phyloP scores from a whole-genome alignment of 1,140 invertebrate species.

The Drosophila sp. region DNA sequence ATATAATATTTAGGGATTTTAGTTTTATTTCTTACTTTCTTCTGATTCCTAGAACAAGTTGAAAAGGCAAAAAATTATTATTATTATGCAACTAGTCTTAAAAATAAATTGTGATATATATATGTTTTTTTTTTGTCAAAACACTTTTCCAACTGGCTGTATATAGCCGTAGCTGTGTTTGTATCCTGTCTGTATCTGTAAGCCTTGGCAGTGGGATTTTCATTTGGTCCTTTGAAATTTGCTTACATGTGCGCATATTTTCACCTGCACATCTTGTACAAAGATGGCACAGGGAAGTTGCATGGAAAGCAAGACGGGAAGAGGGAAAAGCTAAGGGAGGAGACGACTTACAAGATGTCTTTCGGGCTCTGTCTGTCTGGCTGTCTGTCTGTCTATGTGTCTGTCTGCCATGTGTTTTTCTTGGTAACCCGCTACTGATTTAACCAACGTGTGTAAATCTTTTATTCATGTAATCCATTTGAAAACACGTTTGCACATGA shows the following conservation, averaged over 20 bases:
- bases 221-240: slow-evolving; percentile 66
- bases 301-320: neutral
- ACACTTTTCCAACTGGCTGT: neutral
- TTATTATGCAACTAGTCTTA: no score
- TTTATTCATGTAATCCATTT: slow-evolving; percentile 84
- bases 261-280: slow-evolving; percentile 67
- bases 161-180: slow-evolving; percentile 12
- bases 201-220: slow-evolving; percentile 53
- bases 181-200: slow-evolving; percentile 22
- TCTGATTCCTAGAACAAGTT: no score
- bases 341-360: slow-evolving; percentile 25
- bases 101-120: no score
- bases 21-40: no score
- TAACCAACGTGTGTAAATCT: slow-evolving; percentile 82
- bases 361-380: slow-evolving; percentile 13
- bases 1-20: no score
- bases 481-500: slow-evolving; percentile 82
- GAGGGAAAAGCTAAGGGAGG: neutral
- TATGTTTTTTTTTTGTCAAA: no score
- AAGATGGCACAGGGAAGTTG: slow-evolving; percentile 1
- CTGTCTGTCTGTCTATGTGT: slow-evolving; percentile 27
- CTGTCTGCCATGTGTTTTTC: slow-evolving; percentile 38
- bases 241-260: slow-evolving; percentile 79
- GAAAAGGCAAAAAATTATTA: no score
- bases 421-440: slow-evolving; percentile 81